Evolutionary conservation across 1,140 invertebrate genomes (phyloP), one percentile per base, ranked within the genome.

Genomic region (Polypedilum vanderplanki): DNA sequence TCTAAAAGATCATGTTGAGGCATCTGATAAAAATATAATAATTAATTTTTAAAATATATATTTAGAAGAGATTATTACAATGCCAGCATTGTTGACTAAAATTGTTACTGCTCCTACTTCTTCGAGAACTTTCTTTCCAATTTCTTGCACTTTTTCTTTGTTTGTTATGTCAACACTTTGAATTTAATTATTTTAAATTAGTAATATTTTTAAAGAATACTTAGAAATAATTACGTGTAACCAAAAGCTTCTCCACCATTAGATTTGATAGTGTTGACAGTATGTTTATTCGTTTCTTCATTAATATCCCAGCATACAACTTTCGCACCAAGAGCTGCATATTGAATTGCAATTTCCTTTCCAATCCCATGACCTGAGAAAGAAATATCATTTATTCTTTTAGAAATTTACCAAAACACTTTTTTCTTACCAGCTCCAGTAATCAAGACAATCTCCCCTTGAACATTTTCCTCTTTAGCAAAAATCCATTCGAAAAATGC

Each of bases 221-320:
- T 5, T 33, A 33, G 5, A 33, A 33, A 33, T 33, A 83, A 85
- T 78, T 81, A 90, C 89, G 81, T 83, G 76, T 87, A 90, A 40
- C 80, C 83, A 75, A 86, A 81, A 0, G 85, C 87, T 70, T 85
- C 84, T 4, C 83, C 80, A 70, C 84, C 77, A 77, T 80, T 77
- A 41, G 84, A 76, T n/a, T 84, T 84, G 76, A 84, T 79, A 33
- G 88, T 85, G 75, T 86, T 81, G 0, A 88, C 85, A 0, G 91
- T 93, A 77, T 90, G 85, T 20, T 87, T 79, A 75, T 91, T 91
- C 65, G 86, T 87, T 77, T 87, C 81, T 77, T 89, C 84, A 82
- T 98, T 94, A 7, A 98, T 88, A 81, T 98, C 97, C 84, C 94
- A 94, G 76, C 94, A 89, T 0, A 98, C 88, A 2, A 98, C 84